Conservation (phyloP, 2,797 vertebrate species). For the Poeciliopsis presidionis region DNA sequence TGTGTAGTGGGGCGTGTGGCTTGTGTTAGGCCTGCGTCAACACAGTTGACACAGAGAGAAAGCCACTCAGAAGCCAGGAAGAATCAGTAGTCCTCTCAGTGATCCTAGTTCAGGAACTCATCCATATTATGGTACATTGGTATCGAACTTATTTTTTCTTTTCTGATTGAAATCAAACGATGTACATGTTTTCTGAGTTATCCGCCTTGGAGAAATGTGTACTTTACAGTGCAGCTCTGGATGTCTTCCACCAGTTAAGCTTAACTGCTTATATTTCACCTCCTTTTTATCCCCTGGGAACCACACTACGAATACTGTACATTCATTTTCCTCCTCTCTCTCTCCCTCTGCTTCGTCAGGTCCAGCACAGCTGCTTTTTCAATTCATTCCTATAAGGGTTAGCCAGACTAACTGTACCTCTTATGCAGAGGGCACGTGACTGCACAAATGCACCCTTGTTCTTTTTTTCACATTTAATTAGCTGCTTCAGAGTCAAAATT, state of each 20-base stretch:
- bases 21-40: conserved; percentile 56
- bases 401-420: conserved; percentile 43
- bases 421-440: conserved; percentile 25
- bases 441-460: not conserved
- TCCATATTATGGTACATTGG: not conserved
- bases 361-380: conserved; percentile 64
- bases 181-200: not conserved
- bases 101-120: conserved; percentile 1
- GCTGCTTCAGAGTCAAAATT: not conserved
- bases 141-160: not conserved
- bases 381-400: conserved; percentile 44
- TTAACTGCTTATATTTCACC: conserved; percentile 21
- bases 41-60: conserved; percentile 5
- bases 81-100: conserved; percentile 5
- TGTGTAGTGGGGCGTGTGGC: conserved; percentile 60
- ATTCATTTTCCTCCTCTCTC: conserved; percentile 39
- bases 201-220: conserved; percentile 6
- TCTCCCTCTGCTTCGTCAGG: conserved; percentile 40
- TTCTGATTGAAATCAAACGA: not conserved
- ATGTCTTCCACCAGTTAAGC: conserved; percentile 36
- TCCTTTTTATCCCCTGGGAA: conserved; percentile 23
- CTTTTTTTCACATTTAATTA: not conserved
- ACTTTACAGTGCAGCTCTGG: conserved; percentile 6
- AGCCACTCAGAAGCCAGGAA: not conserved
- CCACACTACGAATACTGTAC: conserved; percentile 38